These are phyloP conservation scores for Prochilodus magdalenae DNA, from an alignment of 2,113 vertebrate genomes.

Conservation along the genomic window DNA sequence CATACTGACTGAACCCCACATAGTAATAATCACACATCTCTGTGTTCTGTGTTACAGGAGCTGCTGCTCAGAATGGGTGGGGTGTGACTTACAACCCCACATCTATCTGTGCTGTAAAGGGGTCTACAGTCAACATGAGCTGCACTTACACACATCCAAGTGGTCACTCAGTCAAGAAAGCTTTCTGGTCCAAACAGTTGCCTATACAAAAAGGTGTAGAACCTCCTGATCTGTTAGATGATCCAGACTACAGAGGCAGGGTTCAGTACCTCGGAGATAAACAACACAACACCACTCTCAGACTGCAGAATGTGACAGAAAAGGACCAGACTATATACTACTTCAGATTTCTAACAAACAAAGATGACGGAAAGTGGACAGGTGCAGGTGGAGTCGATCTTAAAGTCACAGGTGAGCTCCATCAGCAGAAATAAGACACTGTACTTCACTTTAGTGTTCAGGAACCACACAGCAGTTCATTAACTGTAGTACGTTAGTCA, in stretches of 20 bases:
- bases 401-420: neutral
- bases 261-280: neutral
- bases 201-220: neutral
- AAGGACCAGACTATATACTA: neutral
- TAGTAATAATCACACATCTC: neutral
- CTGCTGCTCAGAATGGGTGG: neutral
- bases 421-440: neutral
- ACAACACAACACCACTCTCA: neutral
- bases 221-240: constrained; percentile 11
- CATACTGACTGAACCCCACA: too few species aligned
- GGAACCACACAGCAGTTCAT: too few species aligned
- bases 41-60: neutral
- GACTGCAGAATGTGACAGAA: neutral
- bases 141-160: neutral
- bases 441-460: neutral
- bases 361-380: neutral
- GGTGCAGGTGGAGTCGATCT: neutral
- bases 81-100: neutral
- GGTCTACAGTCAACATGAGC: neutral
- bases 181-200: constrained; percentile 7
- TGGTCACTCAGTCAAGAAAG: neutral
- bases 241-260: neutral
- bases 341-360: neutral
- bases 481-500: too few species aligned
- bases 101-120: neutral